Conservation (phyloP, 2,888 invertebrate genomes). For the Perizoma flavofasciatum region DNA sequence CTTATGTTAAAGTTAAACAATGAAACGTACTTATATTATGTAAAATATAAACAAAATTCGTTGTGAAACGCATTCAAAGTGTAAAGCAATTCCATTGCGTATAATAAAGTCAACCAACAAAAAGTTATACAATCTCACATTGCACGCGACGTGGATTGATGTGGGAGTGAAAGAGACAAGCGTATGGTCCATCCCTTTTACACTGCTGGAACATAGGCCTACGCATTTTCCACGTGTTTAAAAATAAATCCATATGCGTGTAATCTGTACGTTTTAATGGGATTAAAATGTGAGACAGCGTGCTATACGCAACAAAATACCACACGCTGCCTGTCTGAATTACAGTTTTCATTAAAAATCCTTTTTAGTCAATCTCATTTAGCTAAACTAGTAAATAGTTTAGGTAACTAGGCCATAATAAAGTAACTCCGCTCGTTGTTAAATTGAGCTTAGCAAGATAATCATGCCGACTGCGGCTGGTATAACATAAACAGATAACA, state of each 20-base stretch:
- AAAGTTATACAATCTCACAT: constrained; percentile 40
- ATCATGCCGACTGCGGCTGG: too few relatives aligned
- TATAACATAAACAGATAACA: too few relatives aligned
- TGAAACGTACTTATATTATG: too few relatives aligned
- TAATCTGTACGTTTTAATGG: constrained; percentile 41
- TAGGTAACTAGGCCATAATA: not conserved
- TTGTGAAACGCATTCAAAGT: constrained; percentile 28
- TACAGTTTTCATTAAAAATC: constrained; percentile 14
- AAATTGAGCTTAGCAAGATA: too few relatives aligned
- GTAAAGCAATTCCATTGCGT: constrained; percentile 40
- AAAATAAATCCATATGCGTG: constrained; percentile 38
- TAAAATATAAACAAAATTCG: constrained; percentile 1
- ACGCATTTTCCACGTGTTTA: constrained; percentile 38
- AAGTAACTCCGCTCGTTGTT: too few relatives aligned
- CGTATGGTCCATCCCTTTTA: constrained; percentile 27
- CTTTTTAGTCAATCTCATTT: constrained; percentile 7
- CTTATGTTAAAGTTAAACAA: too few relatives aligned
- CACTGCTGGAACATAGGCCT: constrained; percentile 26
- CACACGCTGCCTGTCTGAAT: constrained; percentile 16
- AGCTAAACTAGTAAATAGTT: not conserved
- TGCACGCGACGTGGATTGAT: constrained; percentile 61
- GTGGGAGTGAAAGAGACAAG: constrained; percentile 38
- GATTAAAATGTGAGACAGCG: constrained; percentile 43
- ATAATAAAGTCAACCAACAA: constrained; percentile 40
- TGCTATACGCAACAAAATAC: constrained; percentile 25